Base-by-base conservation (phyloP, 2,797 vertebrate genomes). In the Staurois parvus region DNA sequence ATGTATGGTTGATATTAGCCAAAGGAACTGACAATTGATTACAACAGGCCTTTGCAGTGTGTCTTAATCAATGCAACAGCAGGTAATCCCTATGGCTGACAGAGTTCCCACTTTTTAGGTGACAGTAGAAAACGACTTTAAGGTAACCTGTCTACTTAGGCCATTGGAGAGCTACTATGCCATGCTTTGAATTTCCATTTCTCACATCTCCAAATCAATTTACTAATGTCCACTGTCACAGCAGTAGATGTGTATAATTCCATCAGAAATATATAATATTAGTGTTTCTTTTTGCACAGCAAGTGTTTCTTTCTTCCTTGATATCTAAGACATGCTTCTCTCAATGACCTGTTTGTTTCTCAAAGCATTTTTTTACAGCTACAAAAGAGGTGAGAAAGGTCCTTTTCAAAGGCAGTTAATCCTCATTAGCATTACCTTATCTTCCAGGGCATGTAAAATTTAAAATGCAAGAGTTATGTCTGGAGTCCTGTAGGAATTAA, bases 291-390 rank as follows among this genome's bases (percentile, higher is more conserved):
- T 78, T 73, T 76, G 64, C 32, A 67, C 67, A 17, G 17, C 45
- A 28, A 56, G n/a, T 17, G 24, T 52, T 68, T 69, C 52, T 75
- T 75, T 84, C 69, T 59, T 76, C 52, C 52, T 72, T 81, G 72
- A 81, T 69, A 84, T 84, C 74, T 84, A 76, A 85, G 68, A 72
- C 77, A 76, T 81, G 66, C 64, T 66, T 81, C 84, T 85, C 75
- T 85, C 84, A 85, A 81, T 85, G 84, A 85, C 78, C 84, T 81
- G 84, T 85, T 85, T 85, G 84, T 85, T 85, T 85, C 84, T 81
- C 78, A 85, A 81, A 85, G 84, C 77, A 85, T 67, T 85, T 81
- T 64, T 85, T 81, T 76, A 67, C 32, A 76, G 72, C 78, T 80
- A 81, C 78, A 85, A 85, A 81, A 81, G 84, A 85, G 84, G 84